Percentiles rank a stretch among this genome's conserved stretches.
These are phyloP conservation scores for Mythimna albipuncta DNA, from an alignment of 2,888 invertebrate genomes.

Conservation along the genomic window DNA sequence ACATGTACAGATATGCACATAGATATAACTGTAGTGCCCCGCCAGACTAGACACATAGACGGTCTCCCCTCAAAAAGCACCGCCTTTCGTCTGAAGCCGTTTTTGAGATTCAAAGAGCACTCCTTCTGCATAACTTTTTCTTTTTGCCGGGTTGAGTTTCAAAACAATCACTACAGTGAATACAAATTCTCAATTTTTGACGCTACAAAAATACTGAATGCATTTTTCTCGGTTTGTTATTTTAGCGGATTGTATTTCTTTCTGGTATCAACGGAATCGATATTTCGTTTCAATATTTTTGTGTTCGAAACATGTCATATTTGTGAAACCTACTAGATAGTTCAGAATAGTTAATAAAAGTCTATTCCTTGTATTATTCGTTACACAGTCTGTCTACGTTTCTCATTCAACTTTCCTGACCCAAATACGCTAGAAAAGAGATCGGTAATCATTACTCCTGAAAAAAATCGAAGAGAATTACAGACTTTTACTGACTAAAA, in stretches of 20 bases:
- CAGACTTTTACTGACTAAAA: too few species aligned
- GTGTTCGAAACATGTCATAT: not conserved
- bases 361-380: too few species aligned
- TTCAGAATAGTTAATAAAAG: not conserved
- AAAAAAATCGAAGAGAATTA: too few species aligned
- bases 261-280: conserved; percentile 18
- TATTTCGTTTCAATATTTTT: conserved; percentile 9
- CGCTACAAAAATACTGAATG: conserved; percentile 35
- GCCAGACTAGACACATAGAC: conserved; percentile 32
- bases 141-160: conserved; percentile 43
- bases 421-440: too few species aligned
- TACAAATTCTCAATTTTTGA: conserved; percentile 51
- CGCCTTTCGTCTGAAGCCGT: conserved; percentile 46
- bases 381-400: not conserved
- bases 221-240: conserved; percentile 20
- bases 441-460: too few species aligned
- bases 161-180: conserved; percentile 54
- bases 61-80: conserved; percentile 25
- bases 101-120: conserved; percentile 59
- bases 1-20: not conserved
- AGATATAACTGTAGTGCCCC: not conserved
- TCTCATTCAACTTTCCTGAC: not conserved
- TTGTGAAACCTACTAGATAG: not conserved
- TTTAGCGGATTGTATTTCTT: conserved; percentile 30
- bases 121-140: conserved; percentile 37